phyloP scores from a whole-genome alignment of 2,113 vertebrate genomes.

The Larimichthys crocea region DNA sequence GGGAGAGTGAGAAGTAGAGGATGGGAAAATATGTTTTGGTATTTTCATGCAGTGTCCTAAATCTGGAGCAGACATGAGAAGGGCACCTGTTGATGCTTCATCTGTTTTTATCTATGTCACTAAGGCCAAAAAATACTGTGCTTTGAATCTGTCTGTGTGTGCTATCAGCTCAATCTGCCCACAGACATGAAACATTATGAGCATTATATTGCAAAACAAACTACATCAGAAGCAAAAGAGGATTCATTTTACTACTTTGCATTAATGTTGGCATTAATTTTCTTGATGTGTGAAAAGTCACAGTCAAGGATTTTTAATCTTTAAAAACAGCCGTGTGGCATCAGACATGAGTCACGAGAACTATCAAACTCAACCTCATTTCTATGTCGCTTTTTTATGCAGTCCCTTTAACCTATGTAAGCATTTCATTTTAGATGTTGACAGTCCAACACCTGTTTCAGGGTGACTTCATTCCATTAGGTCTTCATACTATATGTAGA shows the following conservation, averaged over 20 bases:
- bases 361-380: too few relatives aligned
- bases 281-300: not conserved
- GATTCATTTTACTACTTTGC: not conserved
- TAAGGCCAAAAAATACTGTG: not conserved
- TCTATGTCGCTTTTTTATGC: too few relatives aligned
- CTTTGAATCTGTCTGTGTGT: not conserved
- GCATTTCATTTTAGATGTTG: not conserved
- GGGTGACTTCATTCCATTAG: not conserved
- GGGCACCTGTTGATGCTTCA: not conserved
- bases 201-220: constrained; percentile 62
- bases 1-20: constrained; percentile 7
- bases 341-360: not conserved
- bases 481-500: not conserved
- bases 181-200: constrained; percentile 5
- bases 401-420: too few relatives aligned
- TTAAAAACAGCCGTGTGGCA: not conserved
- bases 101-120: not conserved
- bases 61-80: not conserved
- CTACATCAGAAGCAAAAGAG: not conserved
- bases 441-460: not conserved
- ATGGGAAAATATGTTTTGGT: not conserved
- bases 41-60: not conserved
- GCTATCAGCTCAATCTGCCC: constrained; percentile 11
- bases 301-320: not conserved
- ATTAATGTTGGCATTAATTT: not conserved